Evolutionary conservation across 1,140 invertebrate species (phyloP), one percentile per base, ranked within the genome.

Genomic region (Drosophila watanabei): DNA sequence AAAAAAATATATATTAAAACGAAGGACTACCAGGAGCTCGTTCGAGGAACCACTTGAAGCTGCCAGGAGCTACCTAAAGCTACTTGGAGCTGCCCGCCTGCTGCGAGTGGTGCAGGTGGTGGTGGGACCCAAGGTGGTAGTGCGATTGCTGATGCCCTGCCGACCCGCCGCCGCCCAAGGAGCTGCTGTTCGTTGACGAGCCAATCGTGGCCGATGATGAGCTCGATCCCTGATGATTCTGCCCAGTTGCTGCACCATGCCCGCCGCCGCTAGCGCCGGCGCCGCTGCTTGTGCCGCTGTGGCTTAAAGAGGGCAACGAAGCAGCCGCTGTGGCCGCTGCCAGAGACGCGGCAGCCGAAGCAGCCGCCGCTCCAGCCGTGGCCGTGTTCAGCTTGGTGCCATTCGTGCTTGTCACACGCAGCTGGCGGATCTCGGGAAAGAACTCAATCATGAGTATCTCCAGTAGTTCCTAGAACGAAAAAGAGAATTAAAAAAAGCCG

Each of bases 401-500:
- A 61, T 82, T 79, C 35, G 48, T 59, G 41, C 68, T 78, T 32
- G 71, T 83, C 24, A 92, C 75, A 62, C 92, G 91, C 5, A 93
- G 75, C 70, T 93, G 92, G 0, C 91, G 81, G 64, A 97, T 94
- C 93, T 97, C 96, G 46, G 96, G 96, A 94, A 97, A 97, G 81
- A 96, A 94, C 93, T 96, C 96, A 78, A 96, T 94, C 82, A 97
- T 94, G 20, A 96, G 93, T 46, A 96, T 94, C 94, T 97, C 96
- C 75, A 97, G 95, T 45, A 96, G 94, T 93, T 97, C 96, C 96
- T 97, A 93, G 1, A 28, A n/a, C 16, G n/a, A 95, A 60, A 54
- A 49, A 20, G 37, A n/a, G 24, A 7, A 28, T 33, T 52, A 1
- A 10, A 8, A 14, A 2, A 28, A 30, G 30, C 24, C 7, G 0